Conservation (phyloP, 2,113 vertebrate genomes). For the Gymnogyps californianus region DNA sequence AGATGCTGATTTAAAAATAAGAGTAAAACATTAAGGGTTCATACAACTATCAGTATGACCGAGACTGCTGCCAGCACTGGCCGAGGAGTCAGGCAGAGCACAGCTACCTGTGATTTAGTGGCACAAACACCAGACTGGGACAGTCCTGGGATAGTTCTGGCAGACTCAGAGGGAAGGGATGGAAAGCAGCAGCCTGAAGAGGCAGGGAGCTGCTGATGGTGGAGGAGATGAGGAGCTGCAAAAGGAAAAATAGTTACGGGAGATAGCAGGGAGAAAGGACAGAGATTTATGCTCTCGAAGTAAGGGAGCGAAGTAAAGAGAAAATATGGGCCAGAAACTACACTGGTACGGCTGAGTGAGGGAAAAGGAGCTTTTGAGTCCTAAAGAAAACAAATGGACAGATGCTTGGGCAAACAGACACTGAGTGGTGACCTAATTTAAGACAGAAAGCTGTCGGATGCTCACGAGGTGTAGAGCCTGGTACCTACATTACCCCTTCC, state of each 20-base stretch:
- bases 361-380: background rate
- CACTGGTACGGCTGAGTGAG: background rate
- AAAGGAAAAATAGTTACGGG: background rate
- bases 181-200: background rate
- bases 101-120: background rate
- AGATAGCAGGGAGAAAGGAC: accelerated
- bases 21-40: background rate
- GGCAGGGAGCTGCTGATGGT: background rate
- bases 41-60: accelerated
- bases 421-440: background rate
- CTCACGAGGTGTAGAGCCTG: background rate
- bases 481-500: background rate
- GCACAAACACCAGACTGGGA: background rate
- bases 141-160: too few species aligned
- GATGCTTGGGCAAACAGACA: background rate
- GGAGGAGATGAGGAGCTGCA: background rate
- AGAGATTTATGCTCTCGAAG: background rate
- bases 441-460: background rate
- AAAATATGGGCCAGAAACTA: background rate
- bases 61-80: background rate
- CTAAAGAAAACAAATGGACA: background rate
- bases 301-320: background rate
- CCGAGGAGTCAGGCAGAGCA: background rate
- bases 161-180: background rate
- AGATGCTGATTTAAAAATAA: background rate